Base-by-base conservation (phyloP, 2,888 invertebrate genomes). In the Panzeria rudis region DNA sequence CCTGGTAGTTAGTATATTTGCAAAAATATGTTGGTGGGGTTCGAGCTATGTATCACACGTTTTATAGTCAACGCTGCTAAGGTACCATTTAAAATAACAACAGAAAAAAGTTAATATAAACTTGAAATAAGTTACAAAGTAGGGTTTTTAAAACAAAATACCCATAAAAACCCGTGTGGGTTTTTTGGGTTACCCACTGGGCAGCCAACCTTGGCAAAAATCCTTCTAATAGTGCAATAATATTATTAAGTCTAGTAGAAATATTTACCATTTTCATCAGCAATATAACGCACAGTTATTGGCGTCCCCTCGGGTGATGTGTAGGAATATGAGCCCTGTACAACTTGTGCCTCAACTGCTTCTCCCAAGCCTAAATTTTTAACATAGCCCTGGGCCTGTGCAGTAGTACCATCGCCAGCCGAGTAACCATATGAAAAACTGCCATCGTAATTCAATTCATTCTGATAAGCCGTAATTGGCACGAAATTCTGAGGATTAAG, bases 351-450 rank as follows among this genome's bases (percentile, higher is more conserved):
- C 89, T 95, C 95, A 2, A 95, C 94, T 0, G 90, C 91, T 73
- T 94, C 94, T 86, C 95, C 95, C 83, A 95, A 94, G 23, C 96
- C 95, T 52, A 94, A 93, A 89, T 95, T 95, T 92, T 96, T 96
- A 75, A 96, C 92, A 90, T 94, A 96, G 32, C 96, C 96, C 88
- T 94, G 95, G 89, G 96, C 96, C 92, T 96, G 96, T 7, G 95
- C 96, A 89, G 96, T 95, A 88, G 96, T 96, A 64, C 96, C 96
- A 92, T 97, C 96, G 47, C 95, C 96, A 59, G 96, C 95, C 59
- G 95, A 93, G 89, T 95, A 96, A 90, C 96, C 96, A 88, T 91
- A 93, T 6, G 90, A 89, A 86, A 92, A 93, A 73, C 92, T 92
- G 15, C 93, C 93, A 78, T 93, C 93, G 80, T 91, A 90, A 71